phyloP scores from a whole-genome alignment of 2,113 vertebrate species.

The Scophthalmus maximus region DNA sequence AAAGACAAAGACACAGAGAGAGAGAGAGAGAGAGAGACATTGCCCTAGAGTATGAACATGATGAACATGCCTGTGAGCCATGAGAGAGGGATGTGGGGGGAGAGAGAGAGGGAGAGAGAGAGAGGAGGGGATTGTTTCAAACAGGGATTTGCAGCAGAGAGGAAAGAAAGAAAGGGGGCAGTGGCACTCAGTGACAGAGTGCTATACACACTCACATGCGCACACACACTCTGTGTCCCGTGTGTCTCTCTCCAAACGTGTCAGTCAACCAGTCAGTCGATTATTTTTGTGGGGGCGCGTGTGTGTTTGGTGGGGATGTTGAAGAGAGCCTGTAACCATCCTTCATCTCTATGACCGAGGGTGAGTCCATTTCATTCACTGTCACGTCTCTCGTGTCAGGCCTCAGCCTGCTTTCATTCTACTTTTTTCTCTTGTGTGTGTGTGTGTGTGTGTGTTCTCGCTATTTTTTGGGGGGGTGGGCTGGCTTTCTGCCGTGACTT shows the following conservation, averaged over 20 bases:
- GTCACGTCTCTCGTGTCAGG: background rate
- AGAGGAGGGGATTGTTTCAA: conserved; percentile 73
- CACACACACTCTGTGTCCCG: conserved; percentile 66
- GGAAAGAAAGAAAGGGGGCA: conserved; percentile 80
- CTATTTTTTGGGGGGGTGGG: conserved; percentile 14
- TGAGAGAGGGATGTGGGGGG: conserved; percentile 51
- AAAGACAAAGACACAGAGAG: background rate
- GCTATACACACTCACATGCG: conserved; percentile 68
- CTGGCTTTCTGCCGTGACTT: conserved; percentile 46
- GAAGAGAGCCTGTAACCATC: conserved; percentile 55
- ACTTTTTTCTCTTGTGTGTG: conserved; percentile 32
- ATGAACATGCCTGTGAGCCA: conserved; percentile 72
- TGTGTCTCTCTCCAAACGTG: conserved; percentile 74
- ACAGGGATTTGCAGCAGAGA: conserved; percentile 78
- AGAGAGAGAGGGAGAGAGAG: conserved; percentile 26
- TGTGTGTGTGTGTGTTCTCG: conserved; percentile 25
- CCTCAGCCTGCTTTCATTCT: conserved; percentile 18
- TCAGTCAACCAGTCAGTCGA: conserved; percentile 78
- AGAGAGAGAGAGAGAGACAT: conserved; percentile 33
- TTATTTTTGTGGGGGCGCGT: conserved; percentile 74
- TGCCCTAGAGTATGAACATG: conserved; percentile 56
- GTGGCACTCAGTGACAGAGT: conserved; percentile 80
- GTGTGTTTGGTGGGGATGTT: conserved; percentile 74
- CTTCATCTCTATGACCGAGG: conserved; percentile 79
- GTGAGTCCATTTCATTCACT: conserved; percentile 75